Evolutionary conservation across 2,113 vertebrate species (phyloP), one percentile per base, ranked within the genome.

Genomic region (Tonatia bakeri): DNA sequence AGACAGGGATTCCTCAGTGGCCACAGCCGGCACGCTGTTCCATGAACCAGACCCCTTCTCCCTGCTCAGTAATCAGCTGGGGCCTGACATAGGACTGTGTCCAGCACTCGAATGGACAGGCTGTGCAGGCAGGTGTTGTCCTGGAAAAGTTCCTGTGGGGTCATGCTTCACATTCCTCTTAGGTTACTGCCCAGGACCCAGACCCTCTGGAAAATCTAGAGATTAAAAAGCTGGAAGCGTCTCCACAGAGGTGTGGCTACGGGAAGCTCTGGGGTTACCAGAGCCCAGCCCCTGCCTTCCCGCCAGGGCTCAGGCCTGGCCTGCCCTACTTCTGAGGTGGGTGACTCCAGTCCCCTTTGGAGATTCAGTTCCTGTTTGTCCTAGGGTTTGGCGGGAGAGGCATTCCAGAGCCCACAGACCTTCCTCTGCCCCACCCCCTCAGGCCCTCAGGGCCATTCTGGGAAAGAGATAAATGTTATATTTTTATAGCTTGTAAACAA

Each of bases 11-110:
- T 73, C 65, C 26, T 36, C 31, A 0, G 10, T 28, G 0, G 0
- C 54, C 50, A 56, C 33, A 0, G 4, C 20, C 0, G 0, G 45
- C 64, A 67, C 36, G 50, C 33, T 14, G 43, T 22, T 31, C 31
- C 36, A 1, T 8, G 11, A 81, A 47, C 14, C 52, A 65, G 38
- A 45, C 15, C 17, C 43, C 20, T 26, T 83, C n/a, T 10, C 19
- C 13, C 47, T 33, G 26, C 47, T 87, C 73, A 15, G n/a, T 36
- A 40, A 50, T 5, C 24, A 14, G 67, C 38, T 19, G 5, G 14
- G 52, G 3, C 50, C 61, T 36, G 20, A 28, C 8, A 0, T 4
- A 28, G 4, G 17, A 11, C 3, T 14, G 24, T 15, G 65, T 36
- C 36, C 20, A 5, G 54, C 1, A 16, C 20, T 3, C 31, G 0